These are phyloP conservation scores for Chloroceryle inda DNA, from an alignment of 2,797 vertebrate genomes.

Conservation along the genomic window DNA sequence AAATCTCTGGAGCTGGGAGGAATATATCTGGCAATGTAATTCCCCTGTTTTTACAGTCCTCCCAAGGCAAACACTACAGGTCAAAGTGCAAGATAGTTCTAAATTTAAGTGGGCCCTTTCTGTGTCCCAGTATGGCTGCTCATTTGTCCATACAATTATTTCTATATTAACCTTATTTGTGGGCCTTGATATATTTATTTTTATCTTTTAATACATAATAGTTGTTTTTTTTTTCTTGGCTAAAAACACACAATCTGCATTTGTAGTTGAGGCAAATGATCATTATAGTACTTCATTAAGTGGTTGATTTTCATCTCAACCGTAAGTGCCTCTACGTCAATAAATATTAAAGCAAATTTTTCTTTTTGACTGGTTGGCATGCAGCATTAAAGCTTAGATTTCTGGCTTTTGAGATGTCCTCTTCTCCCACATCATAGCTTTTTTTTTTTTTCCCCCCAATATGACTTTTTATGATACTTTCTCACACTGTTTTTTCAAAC, in stretches of 20 bases:
- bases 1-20: background rate
- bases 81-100: background rate
- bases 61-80: background rate
- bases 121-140: background rate
- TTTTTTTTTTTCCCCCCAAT: background rate
- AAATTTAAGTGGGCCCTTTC: background rate
- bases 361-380: background rate
- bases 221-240: background rate
- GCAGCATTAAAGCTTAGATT: background rate
- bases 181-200: background rate
- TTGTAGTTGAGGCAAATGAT: background rate
- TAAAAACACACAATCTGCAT: rapidly evolving
- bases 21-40: background rate
- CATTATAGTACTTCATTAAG: background rate
- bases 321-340: background rate
- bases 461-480: background rate
- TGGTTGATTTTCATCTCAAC: background rate
- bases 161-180: background rate
- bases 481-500: background rate
- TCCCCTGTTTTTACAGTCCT: background rate
- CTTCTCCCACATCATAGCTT: background rate
- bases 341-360: background rate
- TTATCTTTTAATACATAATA: background rate
- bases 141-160: background rate
- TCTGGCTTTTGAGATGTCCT: background rate